These are phyloP conservation scores for Thunnus maccoyii DNA, from an alignment of 2,113 vertebrate genomes.

Conservation along the genomic window DNA sequence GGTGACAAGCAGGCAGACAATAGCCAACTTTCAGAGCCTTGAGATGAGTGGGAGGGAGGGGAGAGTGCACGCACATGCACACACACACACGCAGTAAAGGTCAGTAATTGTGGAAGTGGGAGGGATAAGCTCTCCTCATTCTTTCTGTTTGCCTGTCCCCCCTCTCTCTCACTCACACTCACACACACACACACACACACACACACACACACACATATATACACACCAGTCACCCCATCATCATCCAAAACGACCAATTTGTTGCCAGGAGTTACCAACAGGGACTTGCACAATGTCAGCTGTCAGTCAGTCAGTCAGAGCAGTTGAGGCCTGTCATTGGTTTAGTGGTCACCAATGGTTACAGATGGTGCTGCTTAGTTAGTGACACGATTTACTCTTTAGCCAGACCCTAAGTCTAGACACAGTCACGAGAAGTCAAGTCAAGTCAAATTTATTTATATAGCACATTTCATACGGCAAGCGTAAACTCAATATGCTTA, in stretches of 20 bases:
- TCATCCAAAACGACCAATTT: slow-evolving; percentile 71
- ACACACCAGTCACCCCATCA: slow-evolving; percentile 64
- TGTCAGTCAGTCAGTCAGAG: slow-evolving; percentile 73
- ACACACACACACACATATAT: slow-evolving; percentile 25
- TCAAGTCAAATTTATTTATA: no score
- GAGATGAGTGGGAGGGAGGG: slow-evolving; percentile 48
- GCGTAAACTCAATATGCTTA: no score
- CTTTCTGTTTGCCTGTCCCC: slow-evolving; percentile 43
- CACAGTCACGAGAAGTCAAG: background rate
- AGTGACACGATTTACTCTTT: slow-evolving; percentile 54
- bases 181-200: background rate
- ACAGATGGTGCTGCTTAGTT: slow-evolving; percentile 48
- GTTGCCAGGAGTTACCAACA: slow-evolving; percentile 66
- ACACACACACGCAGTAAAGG: slow-evolving; percentile 32
- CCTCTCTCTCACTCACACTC: background rate
- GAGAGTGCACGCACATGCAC: background rate
- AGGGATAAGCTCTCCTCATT: slow-evolving; percentile 63
- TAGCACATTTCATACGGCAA: no score
- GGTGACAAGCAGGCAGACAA: slow-evolving; percentile 66
- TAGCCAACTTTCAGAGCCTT: slow-evolving; percentile 69
- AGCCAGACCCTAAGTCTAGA: slow-evolving; percentile 11
- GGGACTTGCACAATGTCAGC: slow-evolving; percentile 63
- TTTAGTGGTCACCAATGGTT: slow-evolving; percentile 46
- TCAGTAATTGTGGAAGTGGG: slow-evolving; percentile 73
- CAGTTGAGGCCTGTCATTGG: slow-evolving; percentile 40